Evolutionary conservation across 1,140 invertebrate species (phyloP).

Genomic region (Chymomyza costata): DNA sequence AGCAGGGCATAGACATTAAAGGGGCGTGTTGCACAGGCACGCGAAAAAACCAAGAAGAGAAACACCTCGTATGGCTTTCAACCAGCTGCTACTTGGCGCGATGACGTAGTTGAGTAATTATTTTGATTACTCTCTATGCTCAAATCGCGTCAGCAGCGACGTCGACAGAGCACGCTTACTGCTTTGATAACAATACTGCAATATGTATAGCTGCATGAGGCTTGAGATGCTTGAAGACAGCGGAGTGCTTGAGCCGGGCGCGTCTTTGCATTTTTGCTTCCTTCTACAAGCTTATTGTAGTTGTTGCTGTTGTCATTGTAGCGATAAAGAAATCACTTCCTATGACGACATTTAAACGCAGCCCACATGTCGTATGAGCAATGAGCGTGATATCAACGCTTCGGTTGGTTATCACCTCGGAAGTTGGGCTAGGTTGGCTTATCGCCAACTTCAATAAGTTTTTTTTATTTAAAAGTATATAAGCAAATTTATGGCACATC

Average conservation of each 20-base stretch:
- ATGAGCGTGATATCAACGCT: slow-evolving; percentile 7
- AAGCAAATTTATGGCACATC: no score
- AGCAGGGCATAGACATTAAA: no score
- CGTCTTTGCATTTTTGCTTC: no score
- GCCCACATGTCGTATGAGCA: slow-evolving; percentile 58
- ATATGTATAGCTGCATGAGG: no score
- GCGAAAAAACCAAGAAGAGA: no score
- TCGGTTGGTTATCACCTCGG: slow-evolving; percentile 1
- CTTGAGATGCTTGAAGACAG: neutral
- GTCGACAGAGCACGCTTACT: no score
- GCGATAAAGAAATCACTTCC: slow-evolving; percentile 61
- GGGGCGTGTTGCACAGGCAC: no score
- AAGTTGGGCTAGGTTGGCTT: slow-evolving; percentile 33
- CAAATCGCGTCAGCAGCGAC: neutral
- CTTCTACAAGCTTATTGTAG: neutral
- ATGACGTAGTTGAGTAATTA: slow-evolving; percentile 37
- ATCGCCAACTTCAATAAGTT: no score
- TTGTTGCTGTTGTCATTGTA: slow-evolving; percentile 12
- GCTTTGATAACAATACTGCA: no score
- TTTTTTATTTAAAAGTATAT: no score
- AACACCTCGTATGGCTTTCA: no score
- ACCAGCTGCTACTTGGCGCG: slow-evolving; percentile 32
- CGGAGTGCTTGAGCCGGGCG: neutral
- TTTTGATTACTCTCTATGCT: neutral
- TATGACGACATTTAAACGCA: slow-evolving; percentile 56